Conservation (phyloP, 2,888 invertebrate genomes). For the Diadromus collaris region DNA sequence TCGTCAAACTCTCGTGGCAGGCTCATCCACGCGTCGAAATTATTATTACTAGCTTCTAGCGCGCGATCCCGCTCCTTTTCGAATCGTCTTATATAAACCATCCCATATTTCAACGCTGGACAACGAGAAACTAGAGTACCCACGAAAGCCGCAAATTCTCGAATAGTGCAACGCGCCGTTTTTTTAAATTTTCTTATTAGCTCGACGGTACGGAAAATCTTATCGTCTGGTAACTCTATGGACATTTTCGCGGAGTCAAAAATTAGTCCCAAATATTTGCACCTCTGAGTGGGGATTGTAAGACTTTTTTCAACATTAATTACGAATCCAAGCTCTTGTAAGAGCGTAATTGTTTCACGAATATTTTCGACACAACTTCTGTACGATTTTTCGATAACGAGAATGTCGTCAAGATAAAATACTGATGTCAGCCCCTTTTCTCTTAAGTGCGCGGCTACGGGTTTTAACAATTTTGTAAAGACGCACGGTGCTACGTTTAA, state of each 20-base stretch:
- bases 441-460: neutral
- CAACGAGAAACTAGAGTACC: neutral
- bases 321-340: neutral
- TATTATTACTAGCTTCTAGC: neutral
- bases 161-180: neutral
- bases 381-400: neutral
- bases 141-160: constrained; percentile 9
- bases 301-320: neutral
- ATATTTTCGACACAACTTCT: neutral
- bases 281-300: neutral
- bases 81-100: neutral
- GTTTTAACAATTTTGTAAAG: neutral
- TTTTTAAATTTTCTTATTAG: neutral
- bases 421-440: neutral
- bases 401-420: neutral
- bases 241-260: constrained; percentile 8
- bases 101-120: constrained; percentile 7
- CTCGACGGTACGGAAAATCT: neutral
- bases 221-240: constrained; percentile 10
- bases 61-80: neutral
- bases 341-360: neutral
- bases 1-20: neutral
- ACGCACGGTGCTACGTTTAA: constrained; percentile 2
- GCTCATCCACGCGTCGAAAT: neutral
- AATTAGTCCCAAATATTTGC: neutral